Evolutionary conservation across 1,140 invertebrate genomes (phyloP).

Genomic region (Zaprionus ornatus): DNA sequence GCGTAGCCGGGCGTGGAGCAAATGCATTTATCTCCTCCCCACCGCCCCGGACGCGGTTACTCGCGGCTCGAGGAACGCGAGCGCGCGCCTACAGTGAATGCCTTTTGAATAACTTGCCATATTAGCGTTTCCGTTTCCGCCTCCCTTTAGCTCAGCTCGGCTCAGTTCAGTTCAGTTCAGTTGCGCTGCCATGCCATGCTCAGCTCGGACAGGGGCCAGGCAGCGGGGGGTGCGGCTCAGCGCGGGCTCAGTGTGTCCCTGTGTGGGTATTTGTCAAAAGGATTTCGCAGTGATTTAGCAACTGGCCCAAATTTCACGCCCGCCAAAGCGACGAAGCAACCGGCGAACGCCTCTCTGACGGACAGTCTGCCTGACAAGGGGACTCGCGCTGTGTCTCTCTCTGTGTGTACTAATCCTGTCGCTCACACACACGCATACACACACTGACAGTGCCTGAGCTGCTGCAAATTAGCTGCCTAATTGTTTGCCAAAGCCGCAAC

Average conservation of each 20-base stretch:
- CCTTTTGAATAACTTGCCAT: slow-evolving; percentile 81
- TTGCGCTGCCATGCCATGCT: neutral
- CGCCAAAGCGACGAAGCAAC: neutral
- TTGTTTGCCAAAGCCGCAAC: slow-evolving; percentile 81
- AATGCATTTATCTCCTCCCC: slow-evolving; percentile 71
- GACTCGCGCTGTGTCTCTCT: slow-evolving; percentile 25
- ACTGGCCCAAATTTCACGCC: slow-evolving; percentile 69
- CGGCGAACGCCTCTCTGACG: slow-evolving; percentile 40
- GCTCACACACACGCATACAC: neutral
- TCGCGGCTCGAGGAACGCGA: neutral
- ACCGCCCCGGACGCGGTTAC: neutral
- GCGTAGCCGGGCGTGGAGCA: slow-evolving; percentile 7
- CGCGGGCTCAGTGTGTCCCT: slow-evolving; percentile 39
- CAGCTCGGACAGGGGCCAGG: neutral
- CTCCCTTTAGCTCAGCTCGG: slow-evolving; percentile 39
- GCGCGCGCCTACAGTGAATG: slow-evolving; percentile 39
- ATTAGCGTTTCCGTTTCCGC: slow-evolving; percentile 66
- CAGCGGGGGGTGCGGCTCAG: neutral
- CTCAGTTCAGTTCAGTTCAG: slow-evolving; percentile 40
- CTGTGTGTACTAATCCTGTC: slow-evolving; percentile 9
- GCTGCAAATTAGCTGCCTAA: slow-evolving; percentile 80
- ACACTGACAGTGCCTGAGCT: slow-evolving; percentile 29
- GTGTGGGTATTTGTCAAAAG: slow-evolving; percentile 79
- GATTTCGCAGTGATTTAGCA: slow-evolving; percentile 75
- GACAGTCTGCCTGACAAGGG: slow-evolving; percentile 45